phyloP scores from a whole-genome alignment of 2,113 vertebrate genomes.

The Petaurus breviceps region DNA sequence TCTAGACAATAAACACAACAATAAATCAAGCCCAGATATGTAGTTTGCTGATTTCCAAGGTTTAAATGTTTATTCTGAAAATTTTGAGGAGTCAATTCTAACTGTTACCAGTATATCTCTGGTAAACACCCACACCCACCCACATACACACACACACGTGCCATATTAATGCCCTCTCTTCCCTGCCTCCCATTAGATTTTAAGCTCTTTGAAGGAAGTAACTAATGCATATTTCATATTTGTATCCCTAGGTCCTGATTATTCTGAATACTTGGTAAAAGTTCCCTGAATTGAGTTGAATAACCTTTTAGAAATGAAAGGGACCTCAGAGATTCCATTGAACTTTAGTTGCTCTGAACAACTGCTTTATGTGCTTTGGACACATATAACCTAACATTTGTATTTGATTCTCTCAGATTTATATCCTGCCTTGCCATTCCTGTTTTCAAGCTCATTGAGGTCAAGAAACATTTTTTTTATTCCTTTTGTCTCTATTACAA shows the following conservation, averaged over 20 bases:
- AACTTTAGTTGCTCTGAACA: neutral
- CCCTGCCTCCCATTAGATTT: neutral
- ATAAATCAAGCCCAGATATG: neutral
- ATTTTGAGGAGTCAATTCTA: neutral
- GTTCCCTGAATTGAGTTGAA: neutral
- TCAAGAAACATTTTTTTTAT: neutral
- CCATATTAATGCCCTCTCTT: neutral
- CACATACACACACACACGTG: neutral
- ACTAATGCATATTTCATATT: neutral
- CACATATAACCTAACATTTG: neutral
- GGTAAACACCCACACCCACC: neutral
- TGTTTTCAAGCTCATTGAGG: neutral
- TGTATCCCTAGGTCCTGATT: neutral
- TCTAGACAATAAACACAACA: neutral
- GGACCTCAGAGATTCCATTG: neutral
- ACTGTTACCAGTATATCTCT: neutral
- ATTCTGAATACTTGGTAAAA: neutral
- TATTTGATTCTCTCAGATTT: neutral
- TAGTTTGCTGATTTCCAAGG: neutral
- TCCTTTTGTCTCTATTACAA: neutral
- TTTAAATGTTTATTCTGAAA: neutral
- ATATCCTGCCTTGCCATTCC: neutral
- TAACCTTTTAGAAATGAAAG: neutral
- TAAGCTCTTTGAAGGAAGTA: neutral
- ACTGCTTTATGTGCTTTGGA: neutral